These are phyloP conservation scores for Phengaris alcon DNA, from an alignment of 2,888 invertebrate genomes.

Conservation along the genomic window DNA sequence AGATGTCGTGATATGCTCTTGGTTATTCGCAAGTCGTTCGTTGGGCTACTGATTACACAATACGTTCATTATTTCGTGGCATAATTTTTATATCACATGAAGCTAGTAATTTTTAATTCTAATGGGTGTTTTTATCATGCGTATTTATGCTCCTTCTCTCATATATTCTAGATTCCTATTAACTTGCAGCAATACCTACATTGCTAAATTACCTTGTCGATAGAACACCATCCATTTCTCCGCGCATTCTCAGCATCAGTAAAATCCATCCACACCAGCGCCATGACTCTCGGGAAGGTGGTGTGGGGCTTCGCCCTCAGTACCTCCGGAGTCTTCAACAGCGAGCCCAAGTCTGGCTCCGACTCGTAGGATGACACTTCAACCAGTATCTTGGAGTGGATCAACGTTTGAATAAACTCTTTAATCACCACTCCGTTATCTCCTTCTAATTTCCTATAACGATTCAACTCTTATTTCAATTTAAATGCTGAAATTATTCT, in stretches of 20 bases:
- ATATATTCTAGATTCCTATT: no score
- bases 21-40: no score
- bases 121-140: no score
- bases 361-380: slow-evolving; percentile 59
- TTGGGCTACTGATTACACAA: no score
- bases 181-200: not conserved
- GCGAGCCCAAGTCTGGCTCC: slow-evolving; percentile 60
- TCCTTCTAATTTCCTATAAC: slow-evolving; percentile 60
- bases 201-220: slow-evolving; percentile 49
- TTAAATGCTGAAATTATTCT: no score
- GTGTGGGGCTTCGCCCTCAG: slow-evolving; percentile 65
- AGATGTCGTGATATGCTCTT: no score
- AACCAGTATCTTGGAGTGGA: slow-evolving; percentile 55
- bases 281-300: slow-evolving; percentile 62
- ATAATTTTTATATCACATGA: no score
- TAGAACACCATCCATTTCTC: slow-evolving; percentile 62
- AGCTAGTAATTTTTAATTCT: no score
- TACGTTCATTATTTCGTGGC: no score
- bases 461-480: no score
- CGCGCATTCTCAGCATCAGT: slow-evolving; percentile 55
- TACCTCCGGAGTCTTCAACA: slow-evolving; percentile 59
- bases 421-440: slow-evolving; percentile 55
- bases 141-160: no score
- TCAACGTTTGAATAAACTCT: slow-evolving; percentile 53
- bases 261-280: slow-evolving; percentile 59